Conservation (phyloP, 1,140 invertebrate genomes). For the Drosophila orosa region DNA sequence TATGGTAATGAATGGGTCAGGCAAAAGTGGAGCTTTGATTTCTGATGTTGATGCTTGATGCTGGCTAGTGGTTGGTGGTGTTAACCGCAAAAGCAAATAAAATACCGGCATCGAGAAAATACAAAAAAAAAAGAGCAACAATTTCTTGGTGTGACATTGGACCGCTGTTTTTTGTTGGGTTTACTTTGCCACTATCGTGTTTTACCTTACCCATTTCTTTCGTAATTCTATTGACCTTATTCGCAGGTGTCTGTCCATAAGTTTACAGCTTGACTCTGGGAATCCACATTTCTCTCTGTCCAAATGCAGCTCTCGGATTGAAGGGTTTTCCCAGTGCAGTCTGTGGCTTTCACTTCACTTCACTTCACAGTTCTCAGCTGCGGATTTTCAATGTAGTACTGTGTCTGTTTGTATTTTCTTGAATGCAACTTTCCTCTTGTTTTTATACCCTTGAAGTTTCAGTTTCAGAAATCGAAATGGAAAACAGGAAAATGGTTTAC, state of each 20-base stretch:
- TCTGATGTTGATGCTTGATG: conserved; percentile 41
- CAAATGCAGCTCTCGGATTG: conserved; percentile 23
- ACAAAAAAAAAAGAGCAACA: conserved; percentile 25
- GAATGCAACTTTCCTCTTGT: conserved; percentile 13
- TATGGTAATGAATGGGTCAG: conserved; percentile 57
- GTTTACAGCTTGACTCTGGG: conserved; percentile 32
- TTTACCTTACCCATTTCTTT: conserved; percentile 41
- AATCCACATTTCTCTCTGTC: conserved; percentile 21
- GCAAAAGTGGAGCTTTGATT: conserved; percentile 47
- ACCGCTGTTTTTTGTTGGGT: conserved; percentile 38
- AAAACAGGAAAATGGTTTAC: not conserved
- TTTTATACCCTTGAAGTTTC: conserved; percentile 6
- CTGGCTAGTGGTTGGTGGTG: conserved; percentile 31
- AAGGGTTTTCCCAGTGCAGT: conserved; percentile 26
- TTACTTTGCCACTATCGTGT: conserved; percentile 19
- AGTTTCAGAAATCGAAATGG: not conserved
- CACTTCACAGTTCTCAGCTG: conserved; percentile 28
- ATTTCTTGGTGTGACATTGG: conserved; percentile 55
- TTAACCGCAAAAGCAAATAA: conserved; percentile 72
- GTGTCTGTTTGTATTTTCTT: conserved; percentile 23
- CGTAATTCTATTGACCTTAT: conserved; percentile 64
- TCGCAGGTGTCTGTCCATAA: conserved; percentile 52
- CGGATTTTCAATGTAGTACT: conserved; percentile 29
- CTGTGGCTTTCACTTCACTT: conserved; percentile 48
- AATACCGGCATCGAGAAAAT: conserved; percentile 12